Base-by-base conservation (phyloP, 1,140 invertebrate species). In the Calycopis cecrops region DNA sequence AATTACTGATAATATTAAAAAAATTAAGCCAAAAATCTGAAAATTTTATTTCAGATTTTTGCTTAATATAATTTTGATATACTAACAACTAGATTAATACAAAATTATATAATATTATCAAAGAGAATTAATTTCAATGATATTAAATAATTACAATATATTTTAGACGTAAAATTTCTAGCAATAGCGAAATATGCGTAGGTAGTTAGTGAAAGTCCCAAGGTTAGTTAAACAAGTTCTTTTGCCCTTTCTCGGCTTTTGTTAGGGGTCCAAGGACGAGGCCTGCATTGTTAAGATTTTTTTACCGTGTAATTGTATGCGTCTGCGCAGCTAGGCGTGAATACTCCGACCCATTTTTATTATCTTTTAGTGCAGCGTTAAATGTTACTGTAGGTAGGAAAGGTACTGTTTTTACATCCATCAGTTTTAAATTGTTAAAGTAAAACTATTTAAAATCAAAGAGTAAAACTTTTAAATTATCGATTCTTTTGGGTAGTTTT, bases 231-330 rank as follows among this genome's bases (percentile, higher is more conserved):
- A 87, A 87, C 84, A 73, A 79, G 81, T 87, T 85, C 73, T 71
- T 76, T 76, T 84, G 80, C 80, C 81, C 84, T 85, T 87, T 83
- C 81, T 81, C 73, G 62, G 77, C 79, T 85, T 86, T 84, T 84
- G 79, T 84, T 85, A 67, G 80, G 78, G 74, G 72, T 60, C 62
- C 81, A 82, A 87, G 84, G 81, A 87, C 84, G 84, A 76, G 52
- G 63, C 67, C 69, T 71, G 79, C 76, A 84, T 87, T 85, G 81
- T 84, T 75, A 66, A 59, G 69, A 65, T 61, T 66, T 79, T 67
- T 85, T 87, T 72, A 79, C 79, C 76, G 66, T 65, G 71, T 85
- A 83, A 85, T 82, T 84, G 76, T 85, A 80, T 82, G 78, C 79
- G 76, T 75, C 77, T 75, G 73, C 64, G 70, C 78, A 69, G 71